These are phyloP conservation scores for Antheraea yamamai DNA, from an alignment of 2,888 invertebrate species.

Conservation along the genomic window DNA sequence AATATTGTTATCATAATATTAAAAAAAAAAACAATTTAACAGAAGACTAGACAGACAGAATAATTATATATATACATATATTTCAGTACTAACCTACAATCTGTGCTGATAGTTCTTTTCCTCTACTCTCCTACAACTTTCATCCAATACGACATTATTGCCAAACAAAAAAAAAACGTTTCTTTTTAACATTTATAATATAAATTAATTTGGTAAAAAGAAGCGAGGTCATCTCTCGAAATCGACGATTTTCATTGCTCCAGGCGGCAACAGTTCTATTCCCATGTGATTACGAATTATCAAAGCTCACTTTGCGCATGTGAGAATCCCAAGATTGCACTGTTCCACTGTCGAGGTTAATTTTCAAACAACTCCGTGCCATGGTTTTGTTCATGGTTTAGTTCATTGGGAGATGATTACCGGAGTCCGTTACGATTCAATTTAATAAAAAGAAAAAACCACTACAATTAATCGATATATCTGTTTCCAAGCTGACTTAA, in stretches of 20 bases:
- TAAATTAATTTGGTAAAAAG: not conserved
- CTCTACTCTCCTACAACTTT: no score
- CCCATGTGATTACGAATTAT: conserved; percentile 73
- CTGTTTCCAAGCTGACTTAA: no score
- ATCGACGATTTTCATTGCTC: not conserved
- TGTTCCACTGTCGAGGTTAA: conserved; percentile 14
- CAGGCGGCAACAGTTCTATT: conserved; percentile 39
- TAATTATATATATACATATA: no score
- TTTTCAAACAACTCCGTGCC: conserved; percentile 10
- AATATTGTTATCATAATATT: no score
- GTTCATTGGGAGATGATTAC: not conserved
- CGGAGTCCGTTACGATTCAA: not conserved
- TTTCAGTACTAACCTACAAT: no score
- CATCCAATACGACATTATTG: not conserved
- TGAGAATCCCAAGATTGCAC: conserved; percentile 40
- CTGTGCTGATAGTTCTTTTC: no score
- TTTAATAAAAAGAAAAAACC: not conserved
- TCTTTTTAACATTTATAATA: not conserved
- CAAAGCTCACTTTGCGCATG: conserved; percentile 67
- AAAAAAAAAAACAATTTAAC: no score
- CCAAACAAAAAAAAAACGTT: not conserved
- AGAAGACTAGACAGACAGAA: no score
- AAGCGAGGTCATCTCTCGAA: not conserved
- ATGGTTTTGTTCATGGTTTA: no score
- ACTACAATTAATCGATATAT: no score